Conservation (phyloP, 2,888 invertebrate species). For the Stenchaetothrips biformis region DNA sequence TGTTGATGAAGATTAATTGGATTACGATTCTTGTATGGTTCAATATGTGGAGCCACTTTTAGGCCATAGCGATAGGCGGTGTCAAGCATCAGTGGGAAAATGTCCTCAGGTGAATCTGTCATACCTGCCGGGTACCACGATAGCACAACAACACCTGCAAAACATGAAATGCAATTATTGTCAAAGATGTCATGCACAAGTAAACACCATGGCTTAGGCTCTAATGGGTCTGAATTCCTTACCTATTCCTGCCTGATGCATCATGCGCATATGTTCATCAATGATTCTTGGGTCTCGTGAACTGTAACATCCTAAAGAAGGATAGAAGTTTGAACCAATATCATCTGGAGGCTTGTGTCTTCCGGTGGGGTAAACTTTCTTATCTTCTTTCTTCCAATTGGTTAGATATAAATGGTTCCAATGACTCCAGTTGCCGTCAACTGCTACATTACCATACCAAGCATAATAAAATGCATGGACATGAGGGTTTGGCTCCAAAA, state of each 20-base stretch:
- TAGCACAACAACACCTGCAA: constrained; percentile 53
- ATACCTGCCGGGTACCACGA: constrained; percentile 53
- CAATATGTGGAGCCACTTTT: constrained; percentile 57
- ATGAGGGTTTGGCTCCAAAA: constrained; percentile 40
- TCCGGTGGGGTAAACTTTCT: constrained; percentile 48
- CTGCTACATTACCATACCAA: constrained; percentile 43
- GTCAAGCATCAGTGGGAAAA: constrained; percentile 45
- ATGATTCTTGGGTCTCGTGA: constrained; percentile 50
- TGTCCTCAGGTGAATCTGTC: constrained; percentile 46
- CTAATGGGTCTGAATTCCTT: constrained; percentile 3
- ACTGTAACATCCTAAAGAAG: constrained; percentile 52
- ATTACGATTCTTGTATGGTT: constrained; percentile 53
- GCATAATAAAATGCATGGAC: constrained; percentile 45
- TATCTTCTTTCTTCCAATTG: constrained; percentile 46
- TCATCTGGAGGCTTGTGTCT: constrained; percentile 53
- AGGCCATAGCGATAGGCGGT: constrained; percentile 49
- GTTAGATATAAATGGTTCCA: constrained; percentile 45
- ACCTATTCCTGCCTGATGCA: constrained; percentile 55
- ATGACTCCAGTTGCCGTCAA: constrained; percentile 43
- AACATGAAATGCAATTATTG: constrained; percentile 26
- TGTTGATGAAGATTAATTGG: constrained; percentile 50
- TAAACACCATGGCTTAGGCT: no score
- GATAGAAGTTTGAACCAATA: constrained; percentile 53
- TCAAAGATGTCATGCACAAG: not conserved
- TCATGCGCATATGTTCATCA: constrained; percentile 56